Evolutionary conservation across 2,113 vertebrate genomes (phyloP), one percentile per base, ranked within the genome.

Genomic region (Echinops telfairi): DNA sequence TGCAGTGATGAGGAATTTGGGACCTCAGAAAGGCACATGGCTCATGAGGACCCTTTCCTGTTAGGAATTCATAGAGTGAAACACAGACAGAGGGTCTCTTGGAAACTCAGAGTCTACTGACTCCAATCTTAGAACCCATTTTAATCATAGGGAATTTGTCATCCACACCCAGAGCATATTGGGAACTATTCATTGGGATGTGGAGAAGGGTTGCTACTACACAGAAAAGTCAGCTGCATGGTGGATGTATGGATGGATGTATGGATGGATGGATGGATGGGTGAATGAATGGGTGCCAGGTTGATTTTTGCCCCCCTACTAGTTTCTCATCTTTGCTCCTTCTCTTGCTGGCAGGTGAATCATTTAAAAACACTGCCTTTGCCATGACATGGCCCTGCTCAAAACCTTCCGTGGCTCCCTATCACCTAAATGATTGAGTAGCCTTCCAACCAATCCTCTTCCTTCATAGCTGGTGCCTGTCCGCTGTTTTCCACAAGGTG

Each of bases 21-120:
- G 77, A 27, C 47, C 58, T 40, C 11, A 79, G 88, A 58, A 60
- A 71, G 77, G 27, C 82, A 85, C 91, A 43, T 94, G 90, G 92
- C 43, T 94, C 83, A 83, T n/a, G 82, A 87, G 62, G 57, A 38
- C 70, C 17, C 77, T 90, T 85, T 64, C 43, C 80, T 83, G 64
- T 79, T 70, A 66, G 57, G 43, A 94, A 83, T 81, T 58, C 31
- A 58, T 66, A 80, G 75, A 53, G 70, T 73, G 76, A 38, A 80
- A 58, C 75, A 71, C 40, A 92, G 64, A 53, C 76, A 82, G 4
- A 1, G 53, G 79, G 47, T 83, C n/a, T 38, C 58, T 43, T 68
- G 10, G 31, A 62, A 82, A 73, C 81, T 92, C 93, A 79, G 78
- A 87, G 64, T 40, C 12, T 6, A 29, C 23, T 31, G 73, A 68